Evolutionary conservation across 1,140 invertebrate genomes (phyloP).

Genomic region (Euwallacea fornicatus): DNA sequence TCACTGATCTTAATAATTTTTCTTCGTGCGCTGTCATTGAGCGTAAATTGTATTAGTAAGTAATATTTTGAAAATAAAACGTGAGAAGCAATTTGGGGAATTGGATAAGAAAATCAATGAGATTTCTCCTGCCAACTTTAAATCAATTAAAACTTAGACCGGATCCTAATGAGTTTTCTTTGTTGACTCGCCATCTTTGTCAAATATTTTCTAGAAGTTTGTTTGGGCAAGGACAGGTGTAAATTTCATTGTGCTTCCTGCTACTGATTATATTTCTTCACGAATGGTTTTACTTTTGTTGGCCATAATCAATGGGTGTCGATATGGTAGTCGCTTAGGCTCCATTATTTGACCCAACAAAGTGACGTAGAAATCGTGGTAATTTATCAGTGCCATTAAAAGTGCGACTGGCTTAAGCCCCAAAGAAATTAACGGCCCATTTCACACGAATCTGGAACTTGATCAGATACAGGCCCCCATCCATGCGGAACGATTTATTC

Average conservation of each 20-base stretch:
- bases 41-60: too few relatives aligned
- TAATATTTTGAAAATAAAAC: background rate
- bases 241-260: background rate
- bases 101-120: background rate
- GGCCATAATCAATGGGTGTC: too few relatives aligned
- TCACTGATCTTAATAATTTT: too few relatives aligned
- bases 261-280: too few relatives aligned
- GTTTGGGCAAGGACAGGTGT: background rate
- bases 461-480: background rate
- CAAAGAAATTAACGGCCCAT: slow-evolving; percentile 11
- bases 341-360: too few relatives aligned
- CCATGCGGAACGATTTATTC: background rate
- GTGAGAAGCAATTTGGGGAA: background rate
- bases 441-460: slow-evolving; percentile 5
- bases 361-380: background rate
- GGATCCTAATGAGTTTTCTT: background rate
- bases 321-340: too few relatives aligned
- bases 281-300: too few relatives aligned
- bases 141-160: slow-evolving; percentile 3
- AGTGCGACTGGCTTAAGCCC: background rate
- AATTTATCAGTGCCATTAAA: slow-evolving; percentile 10
- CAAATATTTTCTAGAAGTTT: slow-evolving; percentile 1
- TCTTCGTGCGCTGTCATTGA: too few relatives aligned
- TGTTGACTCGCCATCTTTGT: slow-evolving; percentile 2
- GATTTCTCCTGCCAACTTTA: background rate